These are phyloP conservation scores for Lepidurus arcticus DNA, from an alignment of 1,140 invertebrate genomes.

Conservation along the genomic window DNA sequence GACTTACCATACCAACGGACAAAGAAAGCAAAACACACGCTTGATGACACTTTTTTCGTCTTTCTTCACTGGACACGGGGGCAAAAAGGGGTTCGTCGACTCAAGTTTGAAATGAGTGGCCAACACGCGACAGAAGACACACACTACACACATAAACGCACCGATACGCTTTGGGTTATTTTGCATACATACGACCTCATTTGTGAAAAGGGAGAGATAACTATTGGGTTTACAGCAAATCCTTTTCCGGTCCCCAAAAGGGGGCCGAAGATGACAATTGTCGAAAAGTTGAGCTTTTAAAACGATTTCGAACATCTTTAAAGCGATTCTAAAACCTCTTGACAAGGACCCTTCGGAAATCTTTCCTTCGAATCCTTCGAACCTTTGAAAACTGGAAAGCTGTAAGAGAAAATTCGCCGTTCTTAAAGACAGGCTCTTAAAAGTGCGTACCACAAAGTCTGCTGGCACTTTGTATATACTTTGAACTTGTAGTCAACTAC, in stretches of 20 bases:
- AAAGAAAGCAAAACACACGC: neutral
- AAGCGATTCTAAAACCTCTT: too few relatives aligned
- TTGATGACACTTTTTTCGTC: neutral
- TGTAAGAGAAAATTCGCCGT: too few relatives aligned
- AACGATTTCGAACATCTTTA: neutral
- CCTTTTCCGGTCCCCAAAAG: neutral
- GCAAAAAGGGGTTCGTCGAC: neutral
- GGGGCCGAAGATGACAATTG: neutral
- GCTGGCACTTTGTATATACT: too few relatives aligned
- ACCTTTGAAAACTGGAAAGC: too few relatives aligned
- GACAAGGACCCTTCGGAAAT: too few relatives aligned
- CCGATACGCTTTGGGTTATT: neutral
- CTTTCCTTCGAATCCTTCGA: too few relatives aligned
- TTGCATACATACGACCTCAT: conserved; percentile 19
- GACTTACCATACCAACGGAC: neutral
- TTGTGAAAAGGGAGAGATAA: neutral
- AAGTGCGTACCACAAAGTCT: too few relatives aligned
- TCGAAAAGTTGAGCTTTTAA: neutral
- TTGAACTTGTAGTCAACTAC: too few relatives aligned
- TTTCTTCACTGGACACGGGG: neutral
- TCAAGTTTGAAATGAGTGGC: neutral
- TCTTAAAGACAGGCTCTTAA: too few relatives aligned
- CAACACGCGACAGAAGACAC: conserved; percentile 1
- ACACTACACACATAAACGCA: neutral
- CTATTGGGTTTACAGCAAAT: neutral